Evolutionary conservation across 2,113 vertebrate genomes (phyloP), one percentile per base, ranked within the genome.

Genomic region (Nesogale talazaci): DNA sequence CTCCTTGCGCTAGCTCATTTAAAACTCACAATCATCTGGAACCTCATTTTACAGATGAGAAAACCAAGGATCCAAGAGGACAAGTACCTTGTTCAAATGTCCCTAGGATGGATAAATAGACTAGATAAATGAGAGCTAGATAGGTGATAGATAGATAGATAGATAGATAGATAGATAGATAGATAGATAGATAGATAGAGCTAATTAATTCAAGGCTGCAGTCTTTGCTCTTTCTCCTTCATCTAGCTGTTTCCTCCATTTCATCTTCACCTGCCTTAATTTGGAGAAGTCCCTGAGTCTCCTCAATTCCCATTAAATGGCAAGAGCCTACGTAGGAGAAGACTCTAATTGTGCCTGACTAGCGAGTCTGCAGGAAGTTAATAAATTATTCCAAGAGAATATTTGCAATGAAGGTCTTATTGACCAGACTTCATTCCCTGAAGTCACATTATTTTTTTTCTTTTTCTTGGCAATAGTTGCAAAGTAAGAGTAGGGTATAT

Each of bases 321-420:
- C 57, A 52, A 42, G 20, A 36, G 1, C 0, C 12, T 12, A 83
- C 76, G 31, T 27, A 80, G 89, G 87, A 88, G 70, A 87, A 86
- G 86, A 80, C 79, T 86, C 75, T 94, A 80, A 96, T 81, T 96
- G 82, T 56, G 38, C 76, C 94, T 91, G 89, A 91, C 95, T 88
- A 25, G 85, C 84, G 67, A 52, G 74, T 91, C 96, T 90, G 79
- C 91, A 46, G 92, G 92, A 79, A 95, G 93, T 90, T 96, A 85
- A 93, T 95, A 89, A 95, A 83, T 93, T 86, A 86, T 94, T 95
- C 93, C 76, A 83, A 83, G 82, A 90, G 80, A 92, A 95, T 46
- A 74, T 90, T 2, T 90, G 83, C 67, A 40, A 85, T 17, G 83
- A 90, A 91, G 75, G 93, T 36, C 80, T 67, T 95, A 90, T 90